Evolutionary conservation across 2,113 vertebrate genomes (phyloP).

Genomic region (Cephalopterus ornatus): DNA sequence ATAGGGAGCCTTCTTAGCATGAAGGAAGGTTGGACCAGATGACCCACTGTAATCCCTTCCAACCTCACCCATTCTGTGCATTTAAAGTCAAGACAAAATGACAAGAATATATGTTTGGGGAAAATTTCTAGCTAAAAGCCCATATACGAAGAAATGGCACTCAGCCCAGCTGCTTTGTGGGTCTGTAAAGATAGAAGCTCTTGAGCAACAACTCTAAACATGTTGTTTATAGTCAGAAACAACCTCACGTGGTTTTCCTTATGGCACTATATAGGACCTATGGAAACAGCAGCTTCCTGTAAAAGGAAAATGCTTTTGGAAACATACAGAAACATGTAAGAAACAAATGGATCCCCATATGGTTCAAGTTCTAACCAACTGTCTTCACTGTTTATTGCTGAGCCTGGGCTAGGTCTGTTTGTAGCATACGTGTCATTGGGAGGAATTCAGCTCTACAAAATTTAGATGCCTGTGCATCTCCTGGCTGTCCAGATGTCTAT

Average conservation of each 20-base stretch:
- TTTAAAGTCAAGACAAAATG: background rate
- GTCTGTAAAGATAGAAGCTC: background rate
- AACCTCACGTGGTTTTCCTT: background rate
- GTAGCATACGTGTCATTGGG: fast-evolving
- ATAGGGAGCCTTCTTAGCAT: background rate
- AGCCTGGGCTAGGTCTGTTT: background rate
- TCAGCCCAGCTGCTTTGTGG: background rate
- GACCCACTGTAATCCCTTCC: background rate
- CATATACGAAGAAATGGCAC: background rate
- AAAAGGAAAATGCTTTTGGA: background rate
- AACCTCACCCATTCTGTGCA: background rate
- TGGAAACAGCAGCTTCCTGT: background rate
- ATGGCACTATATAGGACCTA: too few relatives aligned
- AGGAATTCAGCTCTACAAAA: background rate
- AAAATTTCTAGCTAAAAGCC: background rate
- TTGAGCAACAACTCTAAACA: background rate
- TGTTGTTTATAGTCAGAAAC: background rate
- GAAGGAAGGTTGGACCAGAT: background rate
- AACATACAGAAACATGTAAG: background rate
- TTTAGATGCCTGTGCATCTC: background rate
- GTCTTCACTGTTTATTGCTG: background rate
- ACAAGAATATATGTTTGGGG: background rate
- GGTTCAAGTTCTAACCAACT: background rate
- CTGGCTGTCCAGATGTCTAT: background rate
- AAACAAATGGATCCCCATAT: background rate